Conservation (phyloP, 2,113 vertebrate genomes). For the Petrocephalus zakoni region DNA sequence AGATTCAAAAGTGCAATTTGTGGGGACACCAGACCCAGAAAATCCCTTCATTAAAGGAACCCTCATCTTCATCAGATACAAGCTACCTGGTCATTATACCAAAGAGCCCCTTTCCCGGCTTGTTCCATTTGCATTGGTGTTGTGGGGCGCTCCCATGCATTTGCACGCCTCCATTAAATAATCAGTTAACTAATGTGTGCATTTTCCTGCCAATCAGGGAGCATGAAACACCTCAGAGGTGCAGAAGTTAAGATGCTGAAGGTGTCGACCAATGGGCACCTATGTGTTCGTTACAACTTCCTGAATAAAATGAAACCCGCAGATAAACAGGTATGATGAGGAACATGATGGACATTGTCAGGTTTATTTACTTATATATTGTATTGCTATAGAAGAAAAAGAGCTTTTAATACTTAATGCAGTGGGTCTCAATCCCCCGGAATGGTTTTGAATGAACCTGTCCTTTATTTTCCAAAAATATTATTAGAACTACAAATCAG, state of each 20-base stretch:
- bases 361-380: neutral
- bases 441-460: neutral
- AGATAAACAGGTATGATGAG: constrained; percentile 35
- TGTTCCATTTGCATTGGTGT: neutral
- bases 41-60: neutral
- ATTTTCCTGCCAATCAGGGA: constrained; percentile 37
- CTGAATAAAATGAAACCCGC: constrained; percentile 22
- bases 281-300: constrained; percentile 56
- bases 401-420: neutral
- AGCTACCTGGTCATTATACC: neutral
- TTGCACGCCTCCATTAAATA: neutral
- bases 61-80: neutral
- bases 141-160: neutral
- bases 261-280: constrained; percentile 41
- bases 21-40: neutral
- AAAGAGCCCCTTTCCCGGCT: neutral
- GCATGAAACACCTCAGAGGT: constrained; percentile 43
- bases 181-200: neutral
- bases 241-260: constrained; percentile 50
- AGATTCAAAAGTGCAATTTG: neutral
- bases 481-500: neutral
- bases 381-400: neutral
- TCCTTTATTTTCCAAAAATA: neutral
- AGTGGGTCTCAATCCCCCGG: neutral
- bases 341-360: constrained; percentile 18